phyloP scores from a whole-genome alignment of 2,113 vertebrate genomes.

The Bujurquina vittata region DNA sequence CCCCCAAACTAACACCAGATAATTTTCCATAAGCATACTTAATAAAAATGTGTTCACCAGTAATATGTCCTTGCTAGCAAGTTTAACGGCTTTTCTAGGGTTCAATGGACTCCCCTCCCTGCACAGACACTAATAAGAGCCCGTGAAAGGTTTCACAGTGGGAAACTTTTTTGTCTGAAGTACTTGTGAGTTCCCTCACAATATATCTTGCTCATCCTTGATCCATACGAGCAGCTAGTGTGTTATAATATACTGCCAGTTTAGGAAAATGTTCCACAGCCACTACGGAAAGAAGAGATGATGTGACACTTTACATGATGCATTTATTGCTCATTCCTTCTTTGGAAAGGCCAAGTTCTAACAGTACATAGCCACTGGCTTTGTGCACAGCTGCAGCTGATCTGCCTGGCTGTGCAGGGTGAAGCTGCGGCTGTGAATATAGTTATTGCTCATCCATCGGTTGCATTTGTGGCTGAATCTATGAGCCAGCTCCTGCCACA shows the following conservation, averaged over 20 bases:
- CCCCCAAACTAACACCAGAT: not conserved
- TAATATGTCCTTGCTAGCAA: not conserved
- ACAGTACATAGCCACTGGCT: conserved; percentile 10
- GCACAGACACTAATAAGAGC: not conserved
- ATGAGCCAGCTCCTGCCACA: not conserved
- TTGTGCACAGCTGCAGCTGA: not conserved
- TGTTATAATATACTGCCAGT: conserved; percentile 14
- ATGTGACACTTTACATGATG: conserved; percentile 5
- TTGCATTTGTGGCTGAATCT: conserved; percentile 11
- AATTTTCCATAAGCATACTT: not conserved
- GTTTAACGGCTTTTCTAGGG: not conserved
- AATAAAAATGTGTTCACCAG: not conserved
- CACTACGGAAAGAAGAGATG: not conserved
- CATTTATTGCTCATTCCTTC: conserved; percentile 13
- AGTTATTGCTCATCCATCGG: conserved; percentile 1
- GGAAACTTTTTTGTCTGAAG: not conserved
- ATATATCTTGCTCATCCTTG: not conserved
- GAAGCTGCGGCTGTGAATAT: conserved; percentile 1
- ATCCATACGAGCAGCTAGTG: not conserved
- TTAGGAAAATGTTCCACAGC: not conserved
- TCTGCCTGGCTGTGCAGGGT: not conserved
- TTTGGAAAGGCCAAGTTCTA: not conserved
- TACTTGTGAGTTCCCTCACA: not conserved
- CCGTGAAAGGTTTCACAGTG: not conserved
- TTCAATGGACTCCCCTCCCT: not conserved